Conservation (phyloP, 1,140 invertebrate species). For the Drosophila pseudoananassae region DNA sequence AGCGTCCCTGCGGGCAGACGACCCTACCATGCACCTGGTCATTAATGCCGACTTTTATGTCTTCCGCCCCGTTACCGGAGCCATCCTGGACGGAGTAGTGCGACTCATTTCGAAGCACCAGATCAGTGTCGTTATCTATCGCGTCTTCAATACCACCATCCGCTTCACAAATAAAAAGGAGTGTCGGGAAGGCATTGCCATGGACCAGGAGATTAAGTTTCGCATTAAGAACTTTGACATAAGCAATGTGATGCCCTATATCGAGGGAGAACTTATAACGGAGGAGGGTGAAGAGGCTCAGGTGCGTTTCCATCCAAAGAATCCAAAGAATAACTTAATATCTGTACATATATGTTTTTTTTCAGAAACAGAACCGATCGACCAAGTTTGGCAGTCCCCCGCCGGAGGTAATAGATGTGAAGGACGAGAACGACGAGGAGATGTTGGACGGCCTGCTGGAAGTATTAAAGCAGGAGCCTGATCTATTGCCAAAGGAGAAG, state of each 20-base stretch:
- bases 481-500: slow-evolving; percentile 15
- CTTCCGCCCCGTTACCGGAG: slow-evolving; percentile 85
- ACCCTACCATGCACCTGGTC: slow-evolving; percentile 85
- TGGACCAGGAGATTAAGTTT: slow-evolving; percentile 77
- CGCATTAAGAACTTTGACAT: slow-evolving; percentile 79
- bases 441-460: slow-evolving; percentile 65
- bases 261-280: slow-evolving; percentile 75
- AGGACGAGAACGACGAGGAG: slow-evolving; percentile 23
- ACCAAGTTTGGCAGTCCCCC: slow-evolving; percentile 44
- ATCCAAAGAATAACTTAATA: neutral
- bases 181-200: slow-evolving; percentile 40
- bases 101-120: slow-evolving; percentile 68
- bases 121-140: slow-evolving; percentile 76
- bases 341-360: neutral
- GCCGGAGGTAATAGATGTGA: slow-evolving; percentile 7
- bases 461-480: slow-evolving; percentile 49
- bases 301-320: slow-evolving; percentile 24
- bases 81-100: slow-evolving; percentile 83
- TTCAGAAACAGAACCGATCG: slow-evolving; percentile 35
- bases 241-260: slow-evolving; percentile 71
- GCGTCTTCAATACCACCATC: slow-evolving; percentile 80
- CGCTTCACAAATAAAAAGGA: slow-evolving; percentile 62
- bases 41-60: slow-evolving; percentile 86
- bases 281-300: slow-evolving; percentile 18
- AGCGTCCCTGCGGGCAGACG: slow-evolving; percentile 84